A percentile compares a stretch with the other conserved stretches of the same genome.
Conservation (phyloP, 2,888 invertebrate genomes). For the Monoplex corrugatus region DNA sequence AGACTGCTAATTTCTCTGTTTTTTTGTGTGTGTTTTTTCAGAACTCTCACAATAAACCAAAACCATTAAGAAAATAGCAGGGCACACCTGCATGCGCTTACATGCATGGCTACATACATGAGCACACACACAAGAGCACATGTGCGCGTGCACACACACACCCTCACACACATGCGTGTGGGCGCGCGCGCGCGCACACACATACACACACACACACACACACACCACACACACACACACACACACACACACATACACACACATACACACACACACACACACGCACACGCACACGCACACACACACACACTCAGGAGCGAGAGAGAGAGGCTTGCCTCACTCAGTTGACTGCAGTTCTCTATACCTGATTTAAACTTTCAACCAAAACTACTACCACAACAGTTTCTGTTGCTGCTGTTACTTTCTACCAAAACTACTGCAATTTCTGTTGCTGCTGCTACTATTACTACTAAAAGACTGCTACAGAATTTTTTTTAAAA, state of each 20-base stretch:
- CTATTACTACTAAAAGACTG: too few relatives aligned
- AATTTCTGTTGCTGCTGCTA: too few relatives aligned
- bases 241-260: constrained; percentile 41
- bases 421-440: too few relatives aligned
- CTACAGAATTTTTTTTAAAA: too few relatives aligned
- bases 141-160: constrained; percentile 44
- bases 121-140: constrained; percentile 41
- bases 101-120: neutral
- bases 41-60: neutral
- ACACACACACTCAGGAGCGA: neutral
- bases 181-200: neutral
- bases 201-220: constrained; percentile 37
- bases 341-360: too few relatives aligned
- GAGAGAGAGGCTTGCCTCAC: too few relatives aligned
- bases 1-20: too few relatives aligned
- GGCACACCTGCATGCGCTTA: neutral
- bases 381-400: too few relatives aligned
- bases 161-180: constrained; percentile 36
- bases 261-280: constrained; percentile 43
- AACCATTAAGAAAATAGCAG: neutral
- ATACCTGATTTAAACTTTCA: too few relatives aligned
- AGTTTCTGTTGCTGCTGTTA: too few relatives aligned
- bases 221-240: constrained; percentile 34
- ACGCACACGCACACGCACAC: neutral
- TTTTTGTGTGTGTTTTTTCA: too few relatives aligned